Base-by-base conservation (phyloP, 2,888 invertebrate species). In the Nymphalis polychloros region DNA sequence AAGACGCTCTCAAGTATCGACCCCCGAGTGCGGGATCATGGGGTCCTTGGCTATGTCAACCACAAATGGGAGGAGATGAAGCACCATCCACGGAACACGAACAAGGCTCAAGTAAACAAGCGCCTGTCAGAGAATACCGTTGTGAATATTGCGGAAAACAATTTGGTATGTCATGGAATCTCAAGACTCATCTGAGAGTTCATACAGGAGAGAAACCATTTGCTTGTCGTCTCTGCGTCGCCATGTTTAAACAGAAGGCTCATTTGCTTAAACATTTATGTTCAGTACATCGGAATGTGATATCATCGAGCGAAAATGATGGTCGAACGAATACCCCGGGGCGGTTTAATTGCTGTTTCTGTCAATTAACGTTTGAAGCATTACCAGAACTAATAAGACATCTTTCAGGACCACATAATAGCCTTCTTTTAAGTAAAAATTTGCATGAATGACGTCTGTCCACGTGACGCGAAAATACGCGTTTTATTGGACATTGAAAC, bases 151-250 rank as follows among this genome's bases (percentile, higher is more conserved):
- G 97, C 85, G 97, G 97, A 67, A 97, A 97, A 88, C 97, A 97
- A 87, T 97, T 97, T 80, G 97, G 97, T 70, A 97, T 97, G 97
- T 97, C 97, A 69, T 97, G 97, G 97, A 97, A 97, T 93, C 93
- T 97, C 81, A 97, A 97, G 87, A 97, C 97, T 72, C 97, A 97
- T 88, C 93, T 97, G 68, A 94, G 97, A 82, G 97, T 97, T 27
- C 97, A 97, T 81, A 97, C 97, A 0, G 97, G 97, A 69, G 97
- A 97, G 79, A 97, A 97, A 84, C 97, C 97, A 0, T 97, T 97
- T 83, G 97, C 97, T 76, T 97, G 97, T 93, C 94, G 97, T 78
- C 94, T 97, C 59, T 97, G 97, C 83, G 97, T 97, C 69, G 97
- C 97, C 67, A 97, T 97, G 97, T 97, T 97, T 87, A 97, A 97